A percentile compares a stretch with the other conserved stretches of the same genome.
Conservation (phyloP, 2,797 vertebrate species). For the Poecilia wingei region DNA sequence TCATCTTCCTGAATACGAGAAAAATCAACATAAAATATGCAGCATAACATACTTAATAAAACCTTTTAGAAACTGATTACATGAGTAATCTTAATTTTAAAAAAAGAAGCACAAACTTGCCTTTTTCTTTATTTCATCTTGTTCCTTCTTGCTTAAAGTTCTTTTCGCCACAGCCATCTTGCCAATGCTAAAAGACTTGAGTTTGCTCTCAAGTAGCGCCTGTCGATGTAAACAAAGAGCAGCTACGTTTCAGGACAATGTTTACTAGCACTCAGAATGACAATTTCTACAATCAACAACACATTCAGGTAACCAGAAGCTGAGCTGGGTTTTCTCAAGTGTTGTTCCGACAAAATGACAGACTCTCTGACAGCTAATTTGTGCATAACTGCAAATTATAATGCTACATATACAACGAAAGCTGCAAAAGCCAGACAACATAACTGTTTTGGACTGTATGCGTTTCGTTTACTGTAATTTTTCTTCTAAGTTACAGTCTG, state of each 20-base stretch:
- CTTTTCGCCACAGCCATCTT: slow-evolving; percentile 97
- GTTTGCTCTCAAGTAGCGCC: slow-evolving; percentile 94
- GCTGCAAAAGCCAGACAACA: neutral
- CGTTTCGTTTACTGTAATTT: rapidly evolving
- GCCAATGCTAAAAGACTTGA: slow-evolving; percentile 97
- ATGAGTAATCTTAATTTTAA: neutral
- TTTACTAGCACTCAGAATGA: neutral
- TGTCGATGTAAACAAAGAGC: slow-evolving; percentile 64
- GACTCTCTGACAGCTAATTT: slow-evolving; percentile 13
- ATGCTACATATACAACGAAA: too few relatives aligned
- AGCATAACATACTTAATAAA: neutral
- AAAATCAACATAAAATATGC: neutral
- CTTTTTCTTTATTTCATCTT: slow-evolving; percentile 99
- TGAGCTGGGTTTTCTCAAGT: neutral
- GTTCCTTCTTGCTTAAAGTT: slow-evolving; percentile 97
- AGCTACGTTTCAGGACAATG: neutral
- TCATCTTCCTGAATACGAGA: slow-evolving; percentile 90
- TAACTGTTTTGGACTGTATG: neutral
- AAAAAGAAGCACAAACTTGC: slow-evolving; percentile 66
- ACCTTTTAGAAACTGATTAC: neutral
- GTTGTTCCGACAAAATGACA: neutral
- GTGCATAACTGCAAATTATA: neutral
- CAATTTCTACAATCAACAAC: too few relatives aligned
- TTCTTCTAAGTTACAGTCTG: neutral
- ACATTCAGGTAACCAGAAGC: neutral